Evolutionary conservation across 2,888 invertebrate genomes (phyloP).

Genomic region (Entomobrya proxima): DNA sequence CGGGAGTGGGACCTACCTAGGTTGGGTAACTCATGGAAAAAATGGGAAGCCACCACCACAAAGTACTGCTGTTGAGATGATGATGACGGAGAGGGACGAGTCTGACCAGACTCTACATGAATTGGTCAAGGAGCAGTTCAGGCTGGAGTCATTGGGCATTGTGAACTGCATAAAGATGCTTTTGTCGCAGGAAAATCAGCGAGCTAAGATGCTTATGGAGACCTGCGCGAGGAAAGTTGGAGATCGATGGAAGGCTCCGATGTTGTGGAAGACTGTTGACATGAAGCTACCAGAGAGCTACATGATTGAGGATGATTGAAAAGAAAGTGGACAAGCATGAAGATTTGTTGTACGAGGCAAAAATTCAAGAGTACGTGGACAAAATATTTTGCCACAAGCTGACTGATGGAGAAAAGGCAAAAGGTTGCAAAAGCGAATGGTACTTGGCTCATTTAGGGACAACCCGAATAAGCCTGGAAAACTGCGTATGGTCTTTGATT

Average conservation of each 20-base stretch:
- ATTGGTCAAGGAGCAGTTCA: neutral
- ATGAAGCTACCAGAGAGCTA: neutral
- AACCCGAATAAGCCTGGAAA: conserved; percentile 53
- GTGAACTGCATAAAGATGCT: no score
- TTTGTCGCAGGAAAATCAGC: no score
- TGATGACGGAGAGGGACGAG: neutral
- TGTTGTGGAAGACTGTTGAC: conserved; percentile 23
- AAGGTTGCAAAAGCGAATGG: neutral
- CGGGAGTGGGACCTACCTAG: neutral
- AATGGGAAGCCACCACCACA: neutral
- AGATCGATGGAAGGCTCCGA: no score
- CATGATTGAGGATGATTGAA: conserved; percentile 33
- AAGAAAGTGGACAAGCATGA: no score
- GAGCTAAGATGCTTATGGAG: neutral
- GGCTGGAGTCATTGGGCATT: neutral
- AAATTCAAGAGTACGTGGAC: no score
- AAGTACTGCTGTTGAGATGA: neutral
- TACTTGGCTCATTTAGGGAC: conserved; percentile 17
- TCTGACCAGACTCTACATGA: neutral
- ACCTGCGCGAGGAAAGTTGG: neutral
- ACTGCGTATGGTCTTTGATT: no score
- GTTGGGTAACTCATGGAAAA: neutral
- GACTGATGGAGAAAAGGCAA: neutral
- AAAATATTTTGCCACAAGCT: no score
- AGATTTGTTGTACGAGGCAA: no score